These are phyloP conservation scores for Melanerpes aurifrons DNA, from an alignment of 2,113 vertebrate species.

Conservation along the genomic window DNA sequence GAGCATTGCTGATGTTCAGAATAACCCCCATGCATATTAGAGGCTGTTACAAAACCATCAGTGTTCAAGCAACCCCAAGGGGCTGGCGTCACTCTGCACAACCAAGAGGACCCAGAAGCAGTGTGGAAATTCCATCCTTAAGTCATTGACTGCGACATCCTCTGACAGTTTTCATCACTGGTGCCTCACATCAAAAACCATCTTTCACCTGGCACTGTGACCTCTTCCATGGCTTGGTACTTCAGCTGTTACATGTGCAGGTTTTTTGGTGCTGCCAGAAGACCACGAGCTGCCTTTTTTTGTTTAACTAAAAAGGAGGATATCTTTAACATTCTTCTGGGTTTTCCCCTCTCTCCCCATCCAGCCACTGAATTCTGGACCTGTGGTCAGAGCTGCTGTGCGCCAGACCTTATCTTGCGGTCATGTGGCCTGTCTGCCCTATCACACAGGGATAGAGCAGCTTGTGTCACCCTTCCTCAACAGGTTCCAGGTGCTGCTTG, in stretches of 20 bases:
- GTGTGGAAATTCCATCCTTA: slow-evolving; percentile 64
- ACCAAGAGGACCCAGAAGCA: neutral
- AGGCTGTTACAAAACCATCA: slow-evolving; percentile 28
- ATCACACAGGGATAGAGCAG: fast-evolving
- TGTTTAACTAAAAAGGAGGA: neutral
- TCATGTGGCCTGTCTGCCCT: neutral
- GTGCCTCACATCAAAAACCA: neutral
- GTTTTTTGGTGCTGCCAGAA: neutral
- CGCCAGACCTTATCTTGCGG: neutral
- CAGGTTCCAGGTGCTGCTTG: neutral
- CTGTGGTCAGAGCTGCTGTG: neutral
- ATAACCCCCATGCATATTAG: neutral
- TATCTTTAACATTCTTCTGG: neutral
- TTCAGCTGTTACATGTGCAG: neutral
- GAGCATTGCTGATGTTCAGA: neutral
- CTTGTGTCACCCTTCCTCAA: neutral
- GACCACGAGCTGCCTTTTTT: neutral
- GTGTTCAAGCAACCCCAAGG: neutral
- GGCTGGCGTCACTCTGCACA: slow-evolving; percentile 27
- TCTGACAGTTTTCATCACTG: slow-evolving; percentile 38
- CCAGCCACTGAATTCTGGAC: neutral
- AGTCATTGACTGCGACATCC: slow-evolving; percentile 40
- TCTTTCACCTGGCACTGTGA: neutral
- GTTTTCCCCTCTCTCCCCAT: slow-evolving; percentile 14
- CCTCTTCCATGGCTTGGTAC: neutral